These are phyloP conservation scores for Crotophaga sulcirostris DNA, from an alignment of 2,113 vertebrate species.

Conservation along the genomic window DNA sequence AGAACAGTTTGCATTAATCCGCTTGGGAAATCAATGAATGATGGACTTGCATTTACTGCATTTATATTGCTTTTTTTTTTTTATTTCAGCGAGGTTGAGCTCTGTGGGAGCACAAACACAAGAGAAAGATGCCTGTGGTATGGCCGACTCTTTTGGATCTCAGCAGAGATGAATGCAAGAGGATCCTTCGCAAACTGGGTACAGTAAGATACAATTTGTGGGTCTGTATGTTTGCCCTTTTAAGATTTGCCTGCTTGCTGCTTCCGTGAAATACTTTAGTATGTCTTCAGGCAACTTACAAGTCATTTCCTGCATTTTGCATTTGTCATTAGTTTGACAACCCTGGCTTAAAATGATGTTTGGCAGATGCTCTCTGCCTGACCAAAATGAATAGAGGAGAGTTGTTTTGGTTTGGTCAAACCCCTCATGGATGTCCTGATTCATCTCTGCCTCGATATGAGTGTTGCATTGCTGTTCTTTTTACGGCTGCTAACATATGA, in stretches of 20 bases:
- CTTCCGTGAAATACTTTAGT: background rate
- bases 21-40: background rate
- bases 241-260: background rate
- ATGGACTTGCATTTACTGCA: background rate
- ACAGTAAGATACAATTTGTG: constrained; percentile 51
- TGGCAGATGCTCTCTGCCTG: background rate
- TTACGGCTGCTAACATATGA: fast-evolving
- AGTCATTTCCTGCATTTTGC: constrained; percentile 4
- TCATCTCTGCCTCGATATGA: background rate
- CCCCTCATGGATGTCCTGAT: background rate
- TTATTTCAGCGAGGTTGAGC: constrained; percentile 67
- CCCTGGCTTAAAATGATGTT: background rate
- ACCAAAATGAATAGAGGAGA: background rate
- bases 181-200: constrained; percentile 98
- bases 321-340: constrained; percentile 14
- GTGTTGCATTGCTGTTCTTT: background rate
- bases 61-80: background rate
- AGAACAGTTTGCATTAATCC: background rate
- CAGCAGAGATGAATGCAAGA: constrained; percentile 97
- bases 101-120: constrained; percentile 59
- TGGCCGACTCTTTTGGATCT: constrained; percentile 98
- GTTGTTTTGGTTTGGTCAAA: background rate
- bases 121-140: constrained; percentile 93
- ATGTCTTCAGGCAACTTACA: background rate
- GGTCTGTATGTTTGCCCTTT: constrained; percentile 19